A percentile compares a stretch with the other conserved stretches of the same genome.
phyloP scores from a whole-genome alignment of 2,797 vertebrate genomes.

The Pseudochirops cupreus region DNA sequence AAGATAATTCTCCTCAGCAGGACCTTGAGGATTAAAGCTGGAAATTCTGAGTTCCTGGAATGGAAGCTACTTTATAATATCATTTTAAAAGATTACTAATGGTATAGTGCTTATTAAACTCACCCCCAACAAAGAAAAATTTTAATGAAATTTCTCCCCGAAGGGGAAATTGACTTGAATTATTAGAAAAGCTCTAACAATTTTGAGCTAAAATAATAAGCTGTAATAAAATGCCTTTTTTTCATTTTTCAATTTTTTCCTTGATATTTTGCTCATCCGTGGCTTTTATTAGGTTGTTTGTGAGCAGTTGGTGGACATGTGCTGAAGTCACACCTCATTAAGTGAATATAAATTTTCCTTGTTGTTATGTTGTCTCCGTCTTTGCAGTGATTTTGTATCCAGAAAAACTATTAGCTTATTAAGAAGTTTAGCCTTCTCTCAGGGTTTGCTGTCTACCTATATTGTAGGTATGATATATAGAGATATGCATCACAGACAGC shows the following conservation, averaged over 20 bases:
- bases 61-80: constrained; percentile 35
- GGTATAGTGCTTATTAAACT: constrained; percentile 2
- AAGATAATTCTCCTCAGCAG: constrained; percentile 36
- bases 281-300: constrained; percentile 56
- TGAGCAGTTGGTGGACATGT: constrained; percentile 60
- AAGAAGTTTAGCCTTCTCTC: constrained; percentile 32
- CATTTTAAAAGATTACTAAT: constrained; percentile 29
- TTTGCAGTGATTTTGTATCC: constrained; percentile 61
- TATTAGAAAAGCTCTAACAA: constrained; percentile 48
- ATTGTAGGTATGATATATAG: constrained; percentile 43
- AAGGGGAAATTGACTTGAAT: constrained; percentile 23
- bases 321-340: constrained; percentile 73
- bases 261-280: constrained; percentile 22
- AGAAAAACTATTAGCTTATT: constrained; percentile 46
- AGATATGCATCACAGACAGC: constrained; percentile 22
- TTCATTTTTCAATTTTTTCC: constrained; percentile 37
- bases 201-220: constrained; percentile 50
- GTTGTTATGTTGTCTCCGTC: constrained; percentile 51
- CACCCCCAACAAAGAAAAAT: constrained; percentile 40
- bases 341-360: constrained; percentile 60
- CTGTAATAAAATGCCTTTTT: constrained; percentile 19
- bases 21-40: constrained; percentile 42
- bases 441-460: neutral
- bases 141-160: constrained; percentile 28
- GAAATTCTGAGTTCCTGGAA: constrained; percentile 21